Evolutionary conservation across 1,140 invertebrate genomes (phyloP).

Genomic region (Cephus cinctus): DNA sequence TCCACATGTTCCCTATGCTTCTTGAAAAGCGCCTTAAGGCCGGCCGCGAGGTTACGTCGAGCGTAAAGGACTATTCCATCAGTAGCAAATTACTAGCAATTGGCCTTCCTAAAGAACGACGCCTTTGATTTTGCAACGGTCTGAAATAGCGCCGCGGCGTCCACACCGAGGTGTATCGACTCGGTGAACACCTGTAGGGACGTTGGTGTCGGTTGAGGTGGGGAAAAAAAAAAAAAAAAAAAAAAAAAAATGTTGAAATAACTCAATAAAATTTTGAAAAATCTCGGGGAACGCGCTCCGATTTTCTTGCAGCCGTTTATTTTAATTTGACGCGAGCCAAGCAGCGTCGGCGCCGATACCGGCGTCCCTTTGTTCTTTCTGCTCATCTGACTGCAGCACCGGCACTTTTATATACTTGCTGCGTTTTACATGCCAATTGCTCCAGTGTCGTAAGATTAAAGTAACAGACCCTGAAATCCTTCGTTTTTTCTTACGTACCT

Average conservation of each 20-base stretch:
- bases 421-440: no score
- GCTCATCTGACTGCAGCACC: no score
- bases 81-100: constrained; percentile 27
- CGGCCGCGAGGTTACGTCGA: no score
- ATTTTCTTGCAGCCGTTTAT: constrained; percentile 52
- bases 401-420: neutral
- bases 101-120: neutral
- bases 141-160: neutral
- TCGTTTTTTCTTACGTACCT: constrained; percentile 22
- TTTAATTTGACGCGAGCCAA: constrained; percentile 47
- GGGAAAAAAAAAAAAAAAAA: neutral
- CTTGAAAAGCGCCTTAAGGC: no score
- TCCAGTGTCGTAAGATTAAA: no score
- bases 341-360: constrained; percentile 30
- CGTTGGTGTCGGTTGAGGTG: constrained; percentile 6
- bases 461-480: constrained; percentile 28
- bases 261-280: constrained; percentile 41
- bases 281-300: constrained; percentile 25
- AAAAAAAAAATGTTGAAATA: constrained; percentile 32
- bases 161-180: no score
- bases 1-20: no score
- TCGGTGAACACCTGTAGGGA: no score
- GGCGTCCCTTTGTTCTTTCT: constrained; percentile 41
- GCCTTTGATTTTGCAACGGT: neutral
- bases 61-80: constrained; percentile 26